Percentiles rank a stretch among this genome's conserved stretches.
Conservation (phyloP, 2,797 vertebrate genomes). For the Loris lydekkerianus region DNA sequence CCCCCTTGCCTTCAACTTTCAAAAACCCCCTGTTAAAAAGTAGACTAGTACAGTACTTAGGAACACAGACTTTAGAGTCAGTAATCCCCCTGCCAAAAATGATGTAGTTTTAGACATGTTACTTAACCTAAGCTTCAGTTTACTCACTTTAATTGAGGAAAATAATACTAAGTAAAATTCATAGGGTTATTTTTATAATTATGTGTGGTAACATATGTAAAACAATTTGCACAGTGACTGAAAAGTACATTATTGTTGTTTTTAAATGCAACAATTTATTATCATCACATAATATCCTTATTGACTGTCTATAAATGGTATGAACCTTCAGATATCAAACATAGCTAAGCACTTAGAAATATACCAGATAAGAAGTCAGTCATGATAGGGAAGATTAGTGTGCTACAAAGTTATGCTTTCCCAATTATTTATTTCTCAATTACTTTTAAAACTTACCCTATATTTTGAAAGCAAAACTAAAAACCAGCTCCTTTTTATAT, state of each 20-base stretch:
- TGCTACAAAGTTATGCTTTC: slow-evolving; percentile 41
- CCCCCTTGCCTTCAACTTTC: neutral
- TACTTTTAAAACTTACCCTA: slow-evolving; percentile 32
- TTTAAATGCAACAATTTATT: slow-evolving; percentile 48
- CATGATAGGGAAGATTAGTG: neutral
- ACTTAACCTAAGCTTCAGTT: slow-evolving; percentile 29
- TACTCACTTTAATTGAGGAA: slow-evolving; percentile 42
- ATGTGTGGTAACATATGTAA: slow-evolving; percentile 31
- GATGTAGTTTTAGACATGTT: neutral
- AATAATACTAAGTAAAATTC: slow-evolving; percentile 57
- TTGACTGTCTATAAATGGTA: neutral
- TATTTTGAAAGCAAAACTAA: slow-evolving; percentile 51
- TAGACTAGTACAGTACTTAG: slow-evolving; percentile 13
- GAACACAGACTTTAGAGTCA: slow-evolving; percentile 29
- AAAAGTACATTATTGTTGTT: neutral
- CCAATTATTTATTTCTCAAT: neutral
- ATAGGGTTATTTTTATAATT: neutral
- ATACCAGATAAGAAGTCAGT: neutral
- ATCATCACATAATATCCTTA: neutral
- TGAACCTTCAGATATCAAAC: neutral
- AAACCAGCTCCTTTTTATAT: neutral
- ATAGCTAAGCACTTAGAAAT: slow-evolving; percentile 1
- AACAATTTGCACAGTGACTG: slow-evolving; percentile 25
- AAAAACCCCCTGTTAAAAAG: slow-evolving; percentile 33
- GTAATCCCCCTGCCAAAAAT: neutral